These are phyloP conservation scores for Halichondria panicea DNA, from an alignment of 37 sponge, comb jelly and placozoan species.

Conservation along the genomic window DNA sequence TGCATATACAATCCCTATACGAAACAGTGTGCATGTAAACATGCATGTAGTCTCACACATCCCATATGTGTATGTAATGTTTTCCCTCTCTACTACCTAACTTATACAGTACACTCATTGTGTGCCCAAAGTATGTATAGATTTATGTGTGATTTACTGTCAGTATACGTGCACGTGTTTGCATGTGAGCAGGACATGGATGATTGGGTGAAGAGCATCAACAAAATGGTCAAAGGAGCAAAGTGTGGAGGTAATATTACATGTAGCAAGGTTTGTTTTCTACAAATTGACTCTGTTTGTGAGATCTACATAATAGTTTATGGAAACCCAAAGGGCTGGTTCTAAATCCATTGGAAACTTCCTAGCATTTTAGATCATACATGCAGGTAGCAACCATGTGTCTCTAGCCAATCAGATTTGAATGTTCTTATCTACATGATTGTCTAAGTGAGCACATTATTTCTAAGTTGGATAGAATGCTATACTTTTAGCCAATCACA, in stretches of 20 bases:
- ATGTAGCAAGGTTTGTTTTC: background rate
- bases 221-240: slow-evolving; percentile 1
- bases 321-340: too few relatives aligned
- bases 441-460: too few relatives aligned
- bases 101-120: background rate
- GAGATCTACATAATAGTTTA: too few relatives aligned
- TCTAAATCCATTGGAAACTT: too few relatives aligned
- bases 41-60: background rate
- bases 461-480: too few relatives aligned
- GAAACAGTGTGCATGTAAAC: background rate
- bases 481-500: too few relatives aligned
- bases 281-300: too few relatives aligned
- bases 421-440: too few relatives aligned
- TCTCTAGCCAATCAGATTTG: too few relatives aligned
- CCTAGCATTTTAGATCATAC: too few relatives aligned
- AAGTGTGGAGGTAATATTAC: slow-evolving; percentile 8
- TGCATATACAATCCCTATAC: background rate
- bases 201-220: slow-evolving; percentile 43
- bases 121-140: too few relatives aligned
- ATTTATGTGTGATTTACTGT: background rate
- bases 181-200: slow-evolving; percentile 19
- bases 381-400: too few relatives aligned
- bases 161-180: background rate
- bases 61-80: background rate
- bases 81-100: background rate